Evolutionary conservation across 2,888 invertebrate genomes (phyloP), one percentile per base, ranked within the genome.

Genomic region (Octonoba sinensis): DNA sequence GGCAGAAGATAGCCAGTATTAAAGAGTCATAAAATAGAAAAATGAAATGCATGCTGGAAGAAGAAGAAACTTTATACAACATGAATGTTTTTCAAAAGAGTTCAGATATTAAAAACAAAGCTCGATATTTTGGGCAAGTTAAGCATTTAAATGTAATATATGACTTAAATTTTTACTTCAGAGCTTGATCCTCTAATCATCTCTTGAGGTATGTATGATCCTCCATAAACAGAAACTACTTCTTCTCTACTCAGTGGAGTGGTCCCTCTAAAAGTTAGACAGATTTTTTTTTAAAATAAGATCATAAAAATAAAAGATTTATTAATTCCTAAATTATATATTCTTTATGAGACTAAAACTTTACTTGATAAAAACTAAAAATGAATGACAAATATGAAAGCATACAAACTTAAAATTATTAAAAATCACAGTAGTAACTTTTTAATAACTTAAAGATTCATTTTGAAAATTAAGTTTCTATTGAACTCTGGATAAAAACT

Each of bases 221-320:
- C 90, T 18, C 88, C 94, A 88, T 98, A 98, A 51, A 95, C 88
- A 86, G 92, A 90, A 12, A 95, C 90, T 27, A 97, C 96, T 90
- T 97, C 96, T 11, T 94, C 93, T 85, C 94, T 93, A 1, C 93
- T 91, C 1, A 98, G 91, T 22, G 93, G 93, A 60, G 93, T 93
- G 18, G 95, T 89, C 2, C 97, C 97, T 86, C 89, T 89, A 84
- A 47, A 84, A 84, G n/a, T 70, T 64, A 24, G 62, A 60, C 3
- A 67, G 36, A 72, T 46, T 27, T 60, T 24, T 24, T 13, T 1
- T 27, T 20, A n/a, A 15, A 67, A 27, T n/a, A 51, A 64, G 44
- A 56, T 11, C n/a, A 15, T 46, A 12, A 49, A 60, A 20, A n/a
- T 62, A 4, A 51, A 24, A 24, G 18, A 2, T 16, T 27, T 47